phyloP scores from a whole-genome alignment of 2,888 invertebrate species.

The Agapetus fuscipes region DNA sequence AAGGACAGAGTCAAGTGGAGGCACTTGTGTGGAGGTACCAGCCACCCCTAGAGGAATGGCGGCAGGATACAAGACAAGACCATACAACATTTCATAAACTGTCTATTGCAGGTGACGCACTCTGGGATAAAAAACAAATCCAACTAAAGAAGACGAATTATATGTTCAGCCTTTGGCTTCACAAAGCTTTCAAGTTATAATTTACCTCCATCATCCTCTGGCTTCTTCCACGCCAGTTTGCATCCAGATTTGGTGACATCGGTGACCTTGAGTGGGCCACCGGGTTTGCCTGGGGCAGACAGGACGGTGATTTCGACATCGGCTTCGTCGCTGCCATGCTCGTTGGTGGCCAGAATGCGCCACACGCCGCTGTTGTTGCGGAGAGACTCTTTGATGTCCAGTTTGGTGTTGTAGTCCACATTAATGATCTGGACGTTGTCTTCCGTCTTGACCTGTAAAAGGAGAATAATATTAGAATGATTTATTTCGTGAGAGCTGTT shows the following conservation, averaged over 20 bases:
- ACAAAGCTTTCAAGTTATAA: too few species aligned
- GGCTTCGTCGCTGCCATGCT: slow-evolving; percentile 86
- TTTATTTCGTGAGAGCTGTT: too few species aligned
- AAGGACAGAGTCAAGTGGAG: too few species aligned
- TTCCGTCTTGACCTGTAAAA: slow-evolving; percentile 51
- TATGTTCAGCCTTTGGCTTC: too few species aligned
- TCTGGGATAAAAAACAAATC: too few species aligned
- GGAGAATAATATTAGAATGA: neutral
- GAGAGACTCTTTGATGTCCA: slow-evolving; percentile 66
- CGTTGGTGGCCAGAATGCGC: slow-evolving; percentile 81
- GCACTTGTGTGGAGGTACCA: too few species aligned
- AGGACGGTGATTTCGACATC: slow-evolving; percentile 88
- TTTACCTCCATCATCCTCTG: slow-evolving; percentile 85
- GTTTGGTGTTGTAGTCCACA: slow-evolving; percentile 83
- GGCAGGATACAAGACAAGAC: too few species aligned
- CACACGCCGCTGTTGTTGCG: slow-evolving; percentile 86
- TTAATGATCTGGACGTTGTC: slow-evolving; percentile 69
- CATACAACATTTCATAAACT: too few species aligned
- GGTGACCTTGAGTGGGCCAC: slow-evolving; percentile 79
- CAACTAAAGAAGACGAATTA: too few species aligned
- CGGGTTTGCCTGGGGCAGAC: slow-evolving; percentile 74
- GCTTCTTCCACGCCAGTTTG: slow-evolving; percentile 88
- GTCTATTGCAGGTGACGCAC: too few species aligned
- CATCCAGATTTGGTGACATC: slow-evolving; percentile 86
- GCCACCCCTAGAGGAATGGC: too few species aligned